Evolutionary conservation across 1,140 invertebrate species (phyloP), one percentile per base, ranked within the genome.

Genomic region (Heliconius himera): DNA sequence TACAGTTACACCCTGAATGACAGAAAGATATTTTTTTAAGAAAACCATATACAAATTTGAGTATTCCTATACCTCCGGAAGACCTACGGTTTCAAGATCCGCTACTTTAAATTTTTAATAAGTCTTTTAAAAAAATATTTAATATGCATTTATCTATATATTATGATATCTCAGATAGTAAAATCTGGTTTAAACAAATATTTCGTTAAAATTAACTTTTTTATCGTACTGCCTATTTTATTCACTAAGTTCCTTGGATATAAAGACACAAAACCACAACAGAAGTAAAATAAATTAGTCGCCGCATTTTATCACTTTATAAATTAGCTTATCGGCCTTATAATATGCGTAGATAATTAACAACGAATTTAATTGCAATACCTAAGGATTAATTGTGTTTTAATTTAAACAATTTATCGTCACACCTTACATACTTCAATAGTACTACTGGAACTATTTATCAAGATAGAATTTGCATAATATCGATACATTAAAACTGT

Each of bases 301-400:
- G 74, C 36, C 74, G 79, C 74, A 83, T 83, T 85, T 83, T 86
- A 77, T 84, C 79, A 81, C 81, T 76, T 80, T 80, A 80, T 85
- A 85, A 87, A 87, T 88, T 86, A 83, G 81, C 85, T 80, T 83
- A 85, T 82, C 84, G 77, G 81, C 82, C 76, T 78, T 56, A 81
- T 83, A 81, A 80, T 82, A 78, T 82, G 80, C 81, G 79, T 41
- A 73, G 84, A 87, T 88, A 83, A 86, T 83, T 84, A 81, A 85
- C 81, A 83, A 85, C 87, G 84, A 87, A 90, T 89, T 78, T 79
- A 83, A 85, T 84, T 74, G 46, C 41, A 75, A 76, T 75, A 76
- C 72, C 56, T 36, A 78, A 74, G 72, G 77, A 78, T 78, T 78
- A 78, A 74, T 78, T 74, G 77, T 74, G 51, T 78, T 78, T 74